Base-by-base conservation (phyloP, 2,113 vertebrate species). In the Trematocara marginatum region DNA sequence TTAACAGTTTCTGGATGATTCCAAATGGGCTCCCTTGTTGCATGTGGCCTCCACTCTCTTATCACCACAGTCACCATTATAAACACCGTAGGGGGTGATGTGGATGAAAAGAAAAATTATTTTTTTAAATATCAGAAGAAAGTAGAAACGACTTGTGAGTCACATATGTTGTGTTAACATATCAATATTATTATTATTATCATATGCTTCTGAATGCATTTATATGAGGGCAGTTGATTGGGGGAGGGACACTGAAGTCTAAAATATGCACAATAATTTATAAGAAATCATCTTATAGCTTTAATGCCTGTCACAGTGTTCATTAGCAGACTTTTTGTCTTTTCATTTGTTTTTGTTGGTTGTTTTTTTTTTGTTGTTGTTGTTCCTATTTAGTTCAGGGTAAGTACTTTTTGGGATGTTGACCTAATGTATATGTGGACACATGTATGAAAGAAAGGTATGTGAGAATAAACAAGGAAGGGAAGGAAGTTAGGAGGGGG, bases 401-500 rank as follows among this genome's bases (percentile, higher is more conserved):
- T 49, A 49, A 74, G 42, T 31, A 18, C 23, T 31, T 49, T 74
- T 31, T 29, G 23, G 23, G 42, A 16, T 29, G 69, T 18, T 76
- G 9, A 31, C 15, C 29, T 23, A 69, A 35, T 11, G 40, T 56
- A n/a, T 2, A 16, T 64, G 29, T 29, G 53, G 9, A 74, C 15
- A 31, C 15, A 66, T 57, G 53, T 34, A 29, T 59, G 78, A 74
- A 82, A 42, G 81, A 69, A 82, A 59, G 35, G 57, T 80, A 38
- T 9, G 40, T 56, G 40, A 64, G 38, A 35, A 49, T 10, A 7
- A 66, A 47, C 3, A 69, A 81, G 18, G 47, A 59, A 52, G 80
- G 90, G 89, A 80, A 87, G 84, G 90, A 80, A 86, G 81, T 76
- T 23, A n/a, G 79, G 80, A 40, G 80, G 80, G 61, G 78, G 61